phyloP scores from a whole-genome alignment of 2,797 vertebrate species.

The Urophycis tenuis region DNA sequence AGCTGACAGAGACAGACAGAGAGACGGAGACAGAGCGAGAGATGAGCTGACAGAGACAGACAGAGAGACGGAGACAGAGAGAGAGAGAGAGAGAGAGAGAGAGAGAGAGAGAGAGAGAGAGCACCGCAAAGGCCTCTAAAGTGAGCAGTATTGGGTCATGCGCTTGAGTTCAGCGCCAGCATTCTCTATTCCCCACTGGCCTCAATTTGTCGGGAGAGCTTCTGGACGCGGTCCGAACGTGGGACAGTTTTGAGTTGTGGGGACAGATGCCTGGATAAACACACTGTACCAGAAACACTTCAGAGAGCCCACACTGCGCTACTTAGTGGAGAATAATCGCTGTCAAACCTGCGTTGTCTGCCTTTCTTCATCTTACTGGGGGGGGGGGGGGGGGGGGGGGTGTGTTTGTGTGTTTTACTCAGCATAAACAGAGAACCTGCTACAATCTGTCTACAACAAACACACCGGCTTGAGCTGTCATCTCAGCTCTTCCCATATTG shows the following conservation, averaged over 20 bases:
- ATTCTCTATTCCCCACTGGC: constrained; percentile 57
- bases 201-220: constrained; percentile 59
- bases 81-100: too few relatives aligned
- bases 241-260: constrained; percentile 27
- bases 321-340: constrained; percentile 54
- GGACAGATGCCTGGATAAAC: constrained; percentile 30
- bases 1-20: background rate
- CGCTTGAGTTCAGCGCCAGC: constrained; percentile 36
- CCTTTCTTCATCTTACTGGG: constrained; percentile 26
- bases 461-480: background rate
- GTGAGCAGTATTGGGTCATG: constrained; percentile 41
- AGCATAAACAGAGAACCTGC: background rate
- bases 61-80: too few relatives aligned
- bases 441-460: background rate
- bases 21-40: background rate
- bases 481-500: background rate
- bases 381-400: constrained; percentile 12
- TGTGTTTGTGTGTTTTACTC: background rate
- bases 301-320: constrained; percentile 38
- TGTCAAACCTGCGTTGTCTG: constrained; percentile 38
- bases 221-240: constrained; percentile 40
- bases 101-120: too few relatives aligned
- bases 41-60: too few relatives aligned
- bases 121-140: constrained; percentile 21
- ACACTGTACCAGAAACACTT: constrained; percentile 38